phyloP scores from a whole-genome alignment of 1,140 invertebrate genomes.

The Drosophila albomicans region DNA sequence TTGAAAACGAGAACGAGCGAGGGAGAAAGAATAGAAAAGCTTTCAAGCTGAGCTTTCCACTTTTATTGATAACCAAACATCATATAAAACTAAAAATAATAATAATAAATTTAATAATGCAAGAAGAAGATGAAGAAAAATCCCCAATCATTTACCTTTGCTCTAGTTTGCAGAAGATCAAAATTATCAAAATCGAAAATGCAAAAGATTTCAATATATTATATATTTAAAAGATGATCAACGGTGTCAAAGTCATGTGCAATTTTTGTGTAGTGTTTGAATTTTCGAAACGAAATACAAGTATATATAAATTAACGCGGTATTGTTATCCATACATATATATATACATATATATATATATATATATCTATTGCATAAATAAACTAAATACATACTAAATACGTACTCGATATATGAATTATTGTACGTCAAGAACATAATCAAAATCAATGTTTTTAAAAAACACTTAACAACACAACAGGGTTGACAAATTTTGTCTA shows the following conservation, averaged over 20 bases:
- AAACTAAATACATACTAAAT: conserved; percentile 8
- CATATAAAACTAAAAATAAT: not conserved
- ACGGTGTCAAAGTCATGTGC: conserved; percentile 59
- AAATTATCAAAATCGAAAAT: conserved; percentile 13
- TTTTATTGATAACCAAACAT: conserved; percentile 38
- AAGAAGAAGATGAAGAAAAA: not conserved
- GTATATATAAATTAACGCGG: conserved; percentile 34
- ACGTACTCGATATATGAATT: conserved; percentile 29
- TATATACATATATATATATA: no score
- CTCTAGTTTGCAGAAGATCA: conserved; percentile 15
- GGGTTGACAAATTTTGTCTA: conserved; percentile 57
- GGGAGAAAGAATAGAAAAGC: conserved; percentile 37
- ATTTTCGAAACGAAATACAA: conserved; percentile 49
- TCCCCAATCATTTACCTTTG: conserved; percentile 33
- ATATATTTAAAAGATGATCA: conserved; percentile 10
- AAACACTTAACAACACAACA: conserved; percentile 48
- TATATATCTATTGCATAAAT: conserved; percentile 18
- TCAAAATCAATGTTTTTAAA: conserved; percentile 70
- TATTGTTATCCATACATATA: conserved; percentile 43
- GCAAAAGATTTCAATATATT: conserved; percentile 8
- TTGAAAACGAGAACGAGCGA: conserved; percentile 27
- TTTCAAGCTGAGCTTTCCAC: conserved; percentile 46
- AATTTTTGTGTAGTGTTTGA: conserved; percentile 74
- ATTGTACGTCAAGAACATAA: conserved; percentile 69
- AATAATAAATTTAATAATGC: not conserved